Conservation (phyloP, 1,140 invertebrate species). For the Reticulitermes speratus region DNA sequence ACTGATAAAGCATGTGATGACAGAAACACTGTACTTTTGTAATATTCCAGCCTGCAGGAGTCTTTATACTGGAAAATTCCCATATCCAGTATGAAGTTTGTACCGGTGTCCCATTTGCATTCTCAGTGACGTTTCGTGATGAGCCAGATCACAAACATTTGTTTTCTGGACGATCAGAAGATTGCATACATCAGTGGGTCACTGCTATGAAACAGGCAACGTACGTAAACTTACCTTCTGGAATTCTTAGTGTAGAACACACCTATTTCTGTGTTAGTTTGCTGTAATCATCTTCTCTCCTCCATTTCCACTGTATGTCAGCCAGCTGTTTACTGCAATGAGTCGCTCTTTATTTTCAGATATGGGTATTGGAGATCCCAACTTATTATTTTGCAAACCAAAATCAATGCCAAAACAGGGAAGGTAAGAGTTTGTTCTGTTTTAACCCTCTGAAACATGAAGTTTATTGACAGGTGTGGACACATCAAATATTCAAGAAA, state of each 20-base stretch:
- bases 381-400: constrained; percentile 57
- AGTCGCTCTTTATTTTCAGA: constrained; percentile 42
- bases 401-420: constrained; percentile 58
- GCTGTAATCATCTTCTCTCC: neutral
- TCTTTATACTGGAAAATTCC: constrained; percentile 68
- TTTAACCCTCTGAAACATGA: neutral
- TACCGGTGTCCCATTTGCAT: constrained; percentile 62
- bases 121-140: constrained; percentile 64
- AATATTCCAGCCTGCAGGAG: constrained; percentile 56
- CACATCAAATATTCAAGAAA: no score
- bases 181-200: constrained; percentile 62
- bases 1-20: neutral
- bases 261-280: neutral
- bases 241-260: neutral
- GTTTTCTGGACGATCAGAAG: constrained; percentile 62
- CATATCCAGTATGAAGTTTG: constrained; percentile 60
- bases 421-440: constrained; percentile 44
- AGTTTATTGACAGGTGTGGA: no score
- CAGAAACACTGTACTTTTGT: neutral
- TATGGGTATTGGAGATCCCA: constrained; percentile 61
- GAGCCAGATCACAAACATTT: constrained; percentile 65
- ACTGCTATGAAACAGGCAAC: constrained; percentile 54
- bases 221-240: constrained; percentile 36
- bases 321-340: neutral
- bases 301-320: neutral